A percentile compares a stretch with the other conserved stretches of the same genome.
These are phyloP conservation scores for Drosophila hydei DNA, from an alignment of 1,140 invertebrate species.

Conservation along the genomic window DNA sequence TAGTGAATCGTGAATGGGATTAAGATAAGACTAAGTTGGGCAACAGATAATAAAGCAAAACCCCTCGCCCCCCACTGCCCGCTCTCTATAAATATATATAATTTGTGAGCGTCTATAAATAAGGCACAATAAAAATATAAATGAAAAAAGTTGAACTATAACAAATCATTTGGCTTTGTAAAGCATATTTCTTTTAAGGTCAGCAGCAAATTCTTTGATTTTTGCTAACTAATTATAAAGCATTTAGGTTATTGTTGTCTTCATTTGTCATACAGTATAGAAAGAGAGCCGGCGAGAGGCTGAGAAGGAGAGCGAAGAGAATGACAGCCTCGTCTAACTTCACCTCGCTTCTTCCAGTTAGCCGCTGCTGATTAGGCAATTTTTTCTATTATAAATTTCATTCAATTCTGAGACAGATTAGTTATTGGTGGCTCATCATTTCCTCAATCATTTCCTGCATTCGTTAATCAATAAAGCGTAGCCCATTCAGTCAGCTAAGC, in stretches of 20 bases:
- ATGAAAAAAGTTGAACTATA: background rate
- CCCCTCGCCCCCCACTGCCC: background rate
- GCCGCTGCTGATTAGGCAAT: background rate
- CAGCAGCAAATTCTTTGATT: conserved; percentile 22
- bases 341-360: background rate
- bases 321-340: background rate
- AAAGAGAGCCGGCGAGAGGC: background rate
- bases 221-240: conserved; percentile 80
- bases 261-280: conserved; percentile 64
- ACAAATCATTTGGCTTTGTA: background rate
- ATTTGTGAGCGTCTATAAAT: conserved; percentile 38
- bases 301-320: conserved; percentile 10
- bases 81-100: background rate
- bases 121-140: conserved; percentile 13
- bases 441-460: conserved; percentile 1
- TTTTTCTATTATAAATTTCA: background rate
- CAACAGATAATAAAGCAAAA: conserved; percentile 70
- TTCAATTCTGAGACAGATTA: background rate
- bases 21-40: conserved; percentile 77
- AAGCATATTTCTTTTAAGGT: too few relatives aligned
- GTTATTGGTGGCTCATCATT: background rate
- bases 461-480: conserved; percentile 3
- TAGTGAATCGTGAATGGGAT: conserved; percentile 81
- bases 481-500: background rate
- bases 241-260: conserved; percentile 82